phyloP scores from a whole-genome alignment of 2,113 vertebrate species.

The Gavialis gangeticus region DNA sequence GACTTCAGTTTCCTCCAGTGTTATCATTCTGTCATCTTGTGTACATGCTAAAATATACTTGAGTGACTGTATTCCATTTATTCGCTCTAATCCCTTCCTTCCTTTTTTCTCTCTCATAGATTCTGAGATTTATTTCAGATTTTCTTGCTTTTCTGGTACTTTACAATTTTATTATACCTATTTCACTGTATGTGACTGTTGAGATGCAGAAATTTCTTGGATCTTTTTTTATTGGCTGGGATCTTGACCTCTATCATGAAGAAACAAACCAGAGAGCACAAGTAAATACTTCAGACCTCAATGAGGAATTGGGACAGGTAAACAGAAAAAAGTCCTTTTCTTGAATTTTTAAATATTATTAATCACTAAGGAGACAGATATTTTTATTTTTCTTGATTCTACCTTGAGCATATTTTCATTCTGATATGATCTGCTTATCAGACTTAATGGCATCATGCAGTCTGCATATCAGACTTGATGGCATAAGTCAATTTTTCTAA shows the following conservation, averaged over 20 bases:
- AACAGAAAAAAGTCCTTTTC: not conserved
- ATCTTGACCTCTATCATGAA: slow-evolving; percentile 97
- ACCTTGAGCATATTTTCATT: not conserved
- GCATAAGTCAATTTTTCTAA: not conserved
- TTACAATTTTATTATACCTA: slow-evolving; percentile 99
- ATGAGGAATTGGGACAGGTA: slow-evolving; percentile 98
- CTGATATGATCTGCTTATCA: not conserved
- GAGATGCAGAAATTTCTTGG: slow-evolving; percentile 99
- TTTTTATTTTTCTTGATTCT: not conserved
- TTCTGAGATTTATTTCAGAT: slow-evolving; percentile 96
- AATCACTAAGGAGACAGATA: not conserved
- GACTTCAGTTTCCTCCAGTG: not conserved
- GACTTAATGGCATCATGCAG: not conserved
- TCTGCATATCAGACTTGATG: not conserved
- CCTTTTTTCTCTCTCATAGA: slow-evolving; percentile 78
- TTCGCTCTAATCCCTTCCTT: not conserved
- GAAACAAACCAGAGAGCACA: slow-evolving; percentile 96
- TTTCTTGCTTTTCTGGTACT: slow-evolving; percentile 98
- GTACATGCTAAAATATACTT: not conserved
- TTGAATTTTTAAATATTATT: not conserved
- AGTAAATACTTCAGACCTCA: slow-evolving; percentile 98
- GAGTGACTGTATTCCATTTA: not conserved
- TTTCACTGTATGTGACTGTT: slow-evolving; percentile 98
- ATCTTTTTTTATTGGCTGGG: slow-evolving; percentile 98
- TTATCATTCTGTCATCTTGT: not conserved